Base-by-base conservation (phyloP, 1,140 invertebrate genomes). In the Brachionus rotundiformis region DNA sequence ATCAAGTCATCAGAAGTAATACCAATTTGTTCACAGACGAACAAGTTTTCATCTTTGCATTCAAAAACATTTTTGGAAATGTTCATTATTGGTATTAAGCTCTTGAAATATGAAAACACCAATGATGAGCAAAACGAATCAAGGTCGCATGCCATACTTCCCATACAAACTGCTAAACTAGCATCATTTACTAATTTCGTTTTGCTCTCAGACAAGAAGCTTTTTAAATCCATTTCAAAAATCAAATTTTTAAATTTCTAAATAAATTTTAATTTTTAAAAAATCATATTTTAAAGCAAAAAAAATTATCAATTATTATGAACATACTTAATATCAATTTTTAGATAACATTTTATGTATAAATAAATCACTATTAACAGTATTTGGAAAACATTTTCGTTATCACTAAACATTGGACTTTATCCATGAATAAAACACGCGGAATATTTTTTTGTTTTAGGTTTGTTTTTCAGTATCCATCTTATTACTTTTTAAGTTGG, bases 1-100 rank as follows among this genome's bases (percentile, higher is more conserved):
- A 68, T 68, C 19, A 68, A 39, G 16, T 68, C 63, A n/a, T n/a
- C 19, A 1, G 16, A 36, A 33, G 13, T n/a, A 36, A 68, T 68
- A n/a, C 63, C 63, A 33, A 68, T 33, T 68, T 68, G n/a, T 36
- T 68, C 13, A 68, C 63, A 68, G 11, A 68, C 63, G 7, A 68
- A 33, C 19, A 68, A 7, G 29, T 68, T 68, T 36, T 68, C 63
- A 1, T 68, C 31, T 68, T 68, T 68, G 16, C 31, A 33, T 11
- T 16, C 3, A 68, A 68, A 68, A n/a, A 68, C 63, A n/a, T 33
- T 19, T 68, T 68, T 33, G 16, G 29, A 39, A 31, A 68, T 68
- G 63, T 68, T 68, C 16, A 68, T 68, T n/a, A 68, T n/a, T 16
- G 63, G 63, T 19, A 68, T 68, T 2, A 68, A 16, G 19, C 36